phyloP scores from a whole-genome alignment of 2,797 vertebrate genomes.

The Sebastes diploproa region DNA sequence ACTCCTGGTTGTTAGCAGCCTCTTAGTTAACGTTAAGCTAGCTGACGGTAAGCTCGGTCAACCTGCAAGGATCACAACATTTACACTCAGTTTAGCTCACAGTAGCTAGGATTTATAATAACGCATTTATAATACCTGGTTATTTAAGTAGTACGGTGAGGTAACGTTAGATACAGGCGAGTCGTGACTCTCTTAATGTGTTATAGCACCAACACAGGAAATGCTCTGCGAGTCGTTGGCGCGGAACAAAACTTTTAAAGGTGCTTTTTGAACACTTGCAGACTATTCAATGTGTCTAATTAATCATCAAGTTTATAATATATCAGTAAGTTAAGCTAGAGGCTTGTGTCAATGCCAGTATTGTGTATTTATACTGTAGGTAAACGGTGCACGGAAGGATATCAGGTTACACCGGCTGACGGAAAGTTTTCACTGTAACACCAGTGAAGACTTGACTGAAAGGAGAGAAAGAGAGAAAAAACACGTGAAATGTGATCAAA shows the following conservation, averaged over 20 bases:
- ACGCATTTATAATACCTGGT: rapidly evolving
- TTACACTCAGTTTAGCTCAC: rapidly evolving
- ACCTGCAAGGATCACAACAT: slow-evolving; percentile 13
- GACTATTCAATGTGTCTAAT: not conserved
- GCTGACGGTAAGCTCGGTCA: slow-evolving; percentile 16
- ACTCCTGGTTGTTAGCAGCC: slow-evolving; percentile 1
- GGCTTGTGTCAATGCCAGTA: rapidly evolving
- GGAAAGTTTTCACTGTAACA: not conserved
- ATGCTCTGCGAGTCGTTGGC: not conserved
- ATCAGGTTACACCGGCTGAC: not conserved
- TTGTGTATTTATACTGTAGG: not conserved
- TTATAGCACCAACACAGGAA: not conserved
- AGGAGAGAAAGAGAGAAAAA: too few relatives aligned
- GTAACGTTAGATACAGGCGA: too few relatives aligned
- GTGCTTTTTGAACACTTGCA: too few relatives aligned
- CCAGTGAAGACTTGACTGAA: too few relatives aligned
- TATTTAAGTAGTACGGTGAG: rapidly evolving
- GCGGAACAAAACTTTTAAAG: not conserved
- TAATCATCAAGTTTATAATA: not conserved
- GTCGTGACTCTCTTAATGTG: not conserved
- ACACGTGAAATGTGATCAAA: too few relatives aligned
- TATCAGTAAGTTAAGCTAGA: rapidly evolving
- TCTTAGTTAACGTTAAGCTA: slow-evolving; percentile 4
- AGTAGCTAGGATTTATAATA: rapidly evolving
- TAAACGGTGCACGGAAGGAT: not conserved